These are phyloP conservation scores for Leiothrix lutea DNA, from an alignment of 2,113 vertebrate species.

Conservation along the genomic window DNA sequence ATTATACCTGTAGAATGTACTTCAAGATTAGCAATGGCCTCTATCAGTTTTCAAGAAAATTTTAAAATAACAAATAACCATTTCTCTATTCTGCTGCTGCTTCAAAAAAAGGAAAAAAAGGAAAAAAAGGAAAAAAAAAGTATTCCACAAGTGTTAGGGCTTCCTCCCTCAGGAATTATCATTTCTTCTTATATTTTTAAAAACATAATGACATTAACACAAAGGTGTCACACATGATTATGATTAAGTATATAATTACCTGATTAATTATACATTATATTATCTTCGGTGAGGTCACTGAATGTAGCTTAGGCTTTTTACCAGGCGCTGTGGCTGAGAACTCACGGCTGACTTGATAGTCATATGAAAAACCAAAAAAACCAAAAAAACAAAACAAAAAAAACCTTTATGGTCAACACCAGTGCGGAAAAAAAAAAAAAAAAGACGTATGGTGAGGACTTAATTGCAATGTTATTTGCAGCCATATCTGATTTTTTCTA, in stretches of 20 bases:
- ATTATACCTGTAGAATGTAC: background rate
- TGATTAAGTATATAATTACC: background rate
- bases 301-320: background rate
- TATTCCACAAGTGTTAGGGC: background rate
- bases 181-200: background rate
- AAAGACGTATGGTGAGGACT: background rate
- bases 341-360: background rate
- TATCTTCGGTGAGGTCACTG: background rate
- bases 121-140: background rate
- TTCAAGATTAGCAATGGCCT: background rate
- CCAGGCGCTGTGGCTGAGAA: background rate
- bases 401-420: fast-evolving
- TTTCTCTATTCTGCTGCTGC: background rate
- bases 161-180: background rate
- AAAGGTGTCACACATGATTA: background rate
- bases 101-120: fast-evolving
- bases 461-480: background rate
- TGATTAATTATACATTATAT: background rate
- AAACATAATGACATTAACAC: background rate
- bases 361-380: background rate
- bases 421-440: background rate
- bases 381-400: fast-evolving
- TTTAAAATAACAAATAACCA: background rate
- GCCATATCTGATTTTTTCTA: background rate
- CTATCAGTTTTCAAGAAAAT: background rate